phyloP scores from a whole-genome alignment of 2,888 invertebrate genomes.

The Idaea aversata region DNA sequence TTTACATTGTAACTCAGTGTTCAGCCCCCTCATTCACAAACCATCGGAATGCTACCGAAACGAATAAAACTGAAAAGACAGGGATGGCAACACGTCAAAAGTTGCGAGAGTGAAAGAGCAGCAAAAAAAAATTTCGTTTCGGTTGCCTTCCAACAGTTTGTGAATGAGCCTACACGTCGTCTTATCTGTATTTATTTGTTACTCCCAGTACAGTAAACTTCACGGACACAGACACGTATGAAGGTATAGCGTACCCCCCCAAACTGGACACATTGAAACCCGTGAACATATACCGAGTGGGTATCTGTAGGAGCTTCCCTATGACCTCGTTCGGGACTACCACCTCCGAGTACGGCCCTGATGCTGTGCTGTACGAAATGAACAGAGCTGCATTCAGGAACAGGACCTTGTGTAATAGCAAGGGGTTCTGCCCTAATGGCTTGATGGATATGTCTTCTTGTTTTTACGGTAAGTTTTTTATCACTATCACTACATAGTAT shows the following conservation, averaged over 20 bases:
- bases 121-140: too few relatives aligned
- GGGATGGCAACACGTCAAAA: too few relatives aligned
- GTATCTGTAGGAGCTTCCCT: conserved; percentile 86
- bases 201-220: conserved; percentile 48
- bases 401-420: conserved; percentile 63
- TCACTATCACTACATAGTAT: too few relatives aligned
- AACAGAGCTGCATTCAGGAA: conserved; percentile 81
- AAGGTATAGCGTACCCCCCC: conserved; percentile 86
- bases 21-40: too few relatives aligned
- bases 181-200: not conserved
- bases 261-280: conserved; percentile 73
- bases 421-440: conserved; percentile 62
- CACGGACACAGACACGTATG: conserved; percentile 81
- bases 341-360: conserved; percentile 70
- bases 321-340: conserved; percentile 39
- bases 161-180: too few relatives aligned
- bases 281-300: conserved; percentile 85
- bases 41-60: too few relatives aligned
- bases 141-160: too few relatives aligned
- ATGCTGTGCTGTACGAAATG: conserved; percentile 82
- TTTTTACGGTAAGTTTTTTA: conserved; percentile 80
- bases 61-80: too few relatives aligned
- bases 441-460: conserved; percentile 85
- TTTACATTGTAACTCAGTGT: too few relatives aligned
- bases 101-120: too few relatives aligned